Base-by-base conservation (phyloP, 2,888 invertebrate species). In the Nematopogon swammerdamellus region DNA sequence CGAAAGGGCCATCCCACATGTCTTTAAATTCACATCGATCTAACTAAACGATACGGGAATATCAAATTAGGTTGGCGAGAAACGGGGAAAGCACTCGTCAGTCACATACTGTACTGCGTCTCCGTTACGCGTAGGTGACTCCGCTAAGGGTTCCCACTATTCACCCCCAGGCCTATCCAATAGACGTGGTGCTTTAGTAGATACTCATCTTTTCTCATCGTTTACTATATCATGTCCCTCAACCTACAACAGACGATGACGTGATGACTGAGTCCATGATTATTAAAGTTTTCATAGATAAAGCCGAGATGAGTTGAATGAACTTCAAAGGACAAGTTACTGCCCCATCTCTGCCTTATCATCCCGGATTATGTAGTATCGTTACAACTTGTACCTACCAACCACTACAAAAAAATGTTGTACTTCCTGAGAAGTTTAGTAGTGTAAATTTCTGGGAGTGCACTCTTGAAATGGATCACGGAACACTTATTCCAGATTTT, bases 51-150 rank as follows among this genome's bases (percentile, higher is more conserved):
- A 36, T 36, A 36, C 4, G 36, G 63, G 71, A 65, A 76, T 75
- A 68, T 63, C 55, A 66, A 72, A 76, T 72, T 67, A 64, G 62
- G 64, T 70, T 25, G 25, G 25, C 25, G 25, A 25, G 36, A 3
- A 4, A 8, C 8, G 8, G 36, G 36, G 36, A 36, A 36, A 3
- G 36, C 11, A 8, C 11, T 14, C 36, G 6, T 8, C 11, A 8
- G 36, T 3, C 36, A 36, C 5, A 25, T n/a, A n/a, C n/a, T n/a
- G n/a, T n/a, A n/a, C n/a, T n/a, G n/a, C 25, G 25, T 25, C 25
- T 25, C 25, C 36, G 36, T 36, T 14, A 36, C 36, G 36, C 3
- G 36, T 36, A 14, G 36, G 36, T 36, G 36, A 14, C 11, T 36
- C 25, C 5, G 11, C 3, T 14, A 14, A 36, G 36, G 36, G 36